A percentile compares a stretch with the other conserved stretches of the same genome.
Evolutionary conservation across 2,888 invertebrate genomes (phyloP).

Genomic region (Megaustenia siamemsis): DNA sequence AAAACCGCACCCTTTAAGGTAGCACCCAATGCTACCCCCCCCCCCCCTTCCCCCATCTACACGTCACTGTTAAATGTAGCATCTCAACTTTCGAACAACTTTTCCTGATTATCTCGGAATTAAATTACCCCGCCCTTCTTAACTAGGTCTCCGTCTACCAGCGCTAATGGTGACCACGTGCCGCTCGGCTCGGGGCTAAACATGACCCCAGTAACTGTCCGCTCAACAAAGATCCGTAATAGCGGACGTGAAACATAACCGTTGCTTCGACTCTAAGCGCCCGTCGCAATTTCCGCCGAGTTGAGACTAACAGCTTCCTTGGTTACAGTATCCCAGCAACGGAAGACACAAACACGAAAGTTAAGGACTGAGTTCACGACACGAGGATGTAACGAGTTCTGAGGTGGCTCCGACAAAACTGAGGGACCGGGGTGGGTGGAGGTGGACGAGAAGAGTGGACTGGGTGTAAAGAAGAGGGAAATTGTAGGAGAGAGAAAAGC

Average conservation of each 20-base stretch:
- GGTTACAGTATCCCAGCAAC: background rate
- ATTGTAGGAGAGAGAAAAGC: background rate
- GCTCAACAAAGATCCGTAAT: background rate
- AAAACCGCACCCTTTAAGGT: too few species aligned
- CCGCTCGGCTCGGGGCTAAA: too few species aligned
- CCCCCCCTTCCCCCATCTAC: background rate
- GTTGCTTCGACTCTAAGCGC: background rate
- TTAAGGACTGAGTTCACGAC: too few species aligned
- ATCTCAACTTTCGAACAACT: too few species aligned
- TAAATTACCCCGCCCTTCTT: too few species aligned
- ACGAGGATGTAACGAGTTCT: background rate
- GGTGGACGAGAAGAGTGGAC: background rate
- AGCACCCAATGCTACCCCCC: background rate
- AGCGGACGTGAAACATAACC: background rate
- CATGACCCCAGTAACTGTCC: background rate
- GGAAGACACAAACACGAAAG: background rate
- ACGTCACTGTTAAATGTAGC: too few species aligned
- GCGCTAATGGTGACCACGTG: too few species aligned
- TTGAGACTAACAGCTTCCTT: conserved; percentile 9
- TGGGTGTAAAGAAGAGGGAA: background rate
- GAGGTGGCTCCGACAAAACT: background rate
- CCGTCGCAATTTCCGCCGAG: conserved; percentile 7
- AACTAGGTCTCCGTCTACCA: too few species aligned
- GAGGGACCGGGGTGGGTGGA: background rate
- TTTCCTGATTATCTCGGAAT: too few species aligned